Percentiles rank a stretch among this genome's conserved stretches.
Evolutionary conservation across 2,888 invertebrate genomes (phyloP).

Genomic region (Scaptomyza flava): DNA sequence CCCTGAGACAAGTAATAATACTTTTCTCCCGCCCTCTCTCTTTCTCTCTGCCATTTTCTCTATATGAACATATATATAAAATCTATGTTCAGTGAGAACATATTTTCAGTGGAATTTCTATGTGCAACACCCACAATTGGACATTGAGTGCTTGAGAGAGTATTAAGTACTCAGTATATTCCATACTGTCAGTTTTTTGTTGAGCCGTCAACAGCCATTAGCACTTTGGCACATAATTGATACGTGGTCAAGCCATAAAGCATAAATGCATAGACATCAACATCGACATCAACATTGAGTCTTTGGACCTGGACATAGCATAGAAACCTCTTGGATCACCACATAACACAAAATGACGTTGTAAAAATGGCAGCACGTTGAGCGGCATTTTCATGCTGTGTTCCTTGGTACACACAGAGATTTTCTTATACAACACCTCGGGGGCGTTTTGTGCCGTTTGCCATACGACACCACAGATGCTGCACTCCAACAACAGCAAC

Average conservation of each 20-base stretch:
- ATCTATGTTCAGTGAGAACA: constrained; percentile 32
- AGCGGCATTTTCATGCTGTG: constrained; percentile 61
- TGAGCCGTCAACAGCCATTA: constrained; percentile 82
- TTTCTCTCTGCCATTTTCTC: background rate
- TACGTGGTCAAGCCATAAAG: constrained; percentile 79
- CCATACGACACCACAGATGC: constrained; percentile 71
- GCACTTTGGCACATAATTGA: constrained; percentile 83
- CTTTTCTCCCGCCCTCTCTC: constrained; percentile 29
- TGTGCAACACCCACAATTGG: constrained; percentile 53
- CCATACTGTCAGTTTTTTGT: constrained; percentile 52
- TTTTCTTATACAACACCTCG: constrained; percentile 75
- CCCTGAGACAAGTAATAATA: constrained; percentile 22
- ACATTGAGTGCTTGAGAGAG: constrained; percentile 16
- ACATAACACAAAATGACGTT: constrained; percentile 61
- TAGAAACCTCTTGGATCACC: constrained; percentile 50
- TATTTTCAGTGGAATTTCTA: constrained; percentile 42
- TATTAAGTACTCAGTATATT: constrained; percentile 19
- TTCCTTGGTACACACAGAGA: constrained; percentile 35
- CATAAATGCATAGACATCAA: constrained; percentile 65
- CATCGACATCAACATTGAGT: constrained; percentile 21
- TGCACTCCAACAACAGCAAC: constrained; percentile 26
- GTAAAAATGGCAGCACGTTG: constrained; percentile 72
- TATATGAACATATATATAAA: constrained; percentile 35
- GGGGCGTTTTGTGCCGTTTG: constrained; percentile 73
- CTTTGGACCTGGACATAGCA: constrained; percentile 30